Conservation (phyloP, 2,113 vertebrate genomes). For the Natator depressus region DNA sequence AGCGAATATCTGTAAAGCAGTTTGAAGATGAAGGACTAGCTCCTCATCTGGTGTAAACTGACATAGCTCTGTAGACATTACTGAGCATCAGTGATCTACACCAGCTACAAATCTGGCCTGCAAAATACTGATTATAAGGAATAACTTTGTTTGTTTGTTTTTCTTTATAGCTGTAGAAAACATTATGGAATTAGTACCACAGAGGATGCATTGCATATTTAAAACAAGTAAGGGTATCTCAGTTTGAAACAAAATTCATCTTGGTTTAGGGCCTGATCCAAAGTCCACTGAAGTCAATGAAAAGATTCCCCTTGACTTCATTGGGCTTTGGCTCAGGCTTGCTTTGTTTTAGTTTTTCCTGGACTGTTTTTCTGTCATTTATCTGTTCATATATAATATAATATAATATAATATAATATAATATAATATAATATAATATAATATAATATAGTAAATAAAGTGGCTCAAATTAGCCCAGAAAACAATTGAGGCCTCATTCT, state of each 20-base stretch:
- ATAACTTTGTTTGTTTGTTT: neutral
- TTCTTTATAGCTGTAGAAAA: neutral
- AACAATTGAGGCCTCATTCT: conserved; percentile 37
- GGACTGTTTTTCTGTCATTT: neutral
- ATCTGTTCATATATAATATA: neutral
- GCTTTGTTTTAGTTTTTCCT: conserved; percentile 11
- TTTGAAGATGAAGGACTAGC: neutral
- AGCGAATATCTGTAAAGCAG: neutral
- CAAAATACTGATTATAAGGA: neutral
- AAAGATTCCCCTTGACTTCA: neutral
- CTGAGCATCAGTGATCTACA: neutral
- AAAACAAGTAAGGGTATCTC: neutral
- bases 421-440: neutral
- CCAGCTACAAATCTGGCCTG: neutral
- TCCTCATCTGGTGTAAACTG: neutral
- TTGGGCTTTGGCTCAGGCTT: neutral
- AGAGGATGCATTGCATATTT: neutral
- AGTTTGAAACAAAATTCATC: neutral
- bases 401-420: conserved; percentile 11
- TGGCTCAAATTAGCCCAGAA: neutral
- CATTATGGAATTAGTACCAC: neutral
- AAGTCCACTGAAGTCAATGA: neutral
- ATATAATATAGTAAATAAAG: neutral
- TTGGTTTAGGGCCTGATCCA: neutral
- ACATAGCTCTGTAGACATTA: neutral